These are phyloP conservation scores for Sericinus montela DNA, from an alignment of 2,888 invertebrate genomes.

Conservation along the genomic window DNA sequence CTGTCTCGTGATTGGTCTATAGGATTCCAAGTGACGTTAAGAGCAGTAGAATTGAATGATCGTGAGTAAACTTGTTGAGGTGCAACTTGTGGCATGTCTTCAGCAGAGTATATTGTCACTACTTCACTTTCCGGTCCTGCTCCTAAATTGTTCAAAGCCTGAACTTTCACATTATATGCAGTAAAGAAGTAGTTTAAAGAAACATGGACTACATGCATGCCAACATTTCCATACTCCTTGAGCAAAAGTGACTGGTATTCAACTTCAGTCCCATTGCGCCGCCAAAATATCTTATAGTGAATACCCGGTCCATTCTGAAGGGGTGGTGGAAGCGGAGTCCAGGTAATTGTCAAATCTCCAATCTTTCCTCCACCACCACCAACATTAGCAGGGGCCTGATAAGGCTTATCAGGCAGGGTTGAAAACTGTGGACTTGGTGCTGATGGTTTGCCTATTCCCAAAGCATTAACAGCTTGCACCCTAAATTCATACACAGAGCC, in stretches of 20 bases:
- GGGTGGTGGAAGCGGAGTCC: constrained; percentile 87
- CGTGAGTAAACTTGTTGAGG: constrained; percentile 89
- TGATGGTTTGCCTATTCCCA: constrained; percentile 90
- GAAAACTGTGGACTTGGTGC: constrained; percentile 92
- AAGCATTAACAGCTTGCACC: constrained; percentile 91
- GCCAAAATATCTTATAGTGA: constrained; percentile 94
- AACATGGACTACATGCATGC: constrained; percentile 88
- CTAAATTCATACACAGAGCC: constrained; percentile 95
- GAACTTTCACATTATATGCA: constrained; percentile 91
- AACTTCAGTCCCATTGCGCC: constrained; percentile 83
- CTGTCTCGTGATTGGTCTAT: constrained; percentile 90
- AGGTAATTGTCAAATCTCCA: constrained; percentile 94
- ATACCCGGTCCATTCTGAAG: constrained; percentile 94
- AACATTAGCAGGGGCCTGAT: constrained; percentile 87
- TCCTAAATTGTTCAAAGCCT: constrained; percentile 89
- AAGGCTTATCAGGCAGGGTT: constrained; percentile 89
- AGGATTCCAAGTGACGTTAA: constrained; percentile 94
- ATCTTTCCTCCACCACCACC: constrained; percentile 97
- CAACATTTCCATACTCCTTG: constrained; percentile 86
- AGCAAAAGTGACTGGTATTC: constrained; percentile 88
- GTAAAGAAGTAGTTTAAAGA: constrained; percentile 88
- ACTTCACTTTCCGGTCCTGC: constrained; percentile 89
- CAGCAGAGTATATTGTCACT: constrained; percentile 89
- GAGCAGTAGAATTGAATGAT: constrained; percentile 93
- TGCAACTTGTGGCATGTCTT: constrained; percentile 95